Evolutionary conservation across 2,113 vertebrate species (phyloP), one percentile per base, ranked within the genome.

Genomic region (Chitala chitala): DNA sequence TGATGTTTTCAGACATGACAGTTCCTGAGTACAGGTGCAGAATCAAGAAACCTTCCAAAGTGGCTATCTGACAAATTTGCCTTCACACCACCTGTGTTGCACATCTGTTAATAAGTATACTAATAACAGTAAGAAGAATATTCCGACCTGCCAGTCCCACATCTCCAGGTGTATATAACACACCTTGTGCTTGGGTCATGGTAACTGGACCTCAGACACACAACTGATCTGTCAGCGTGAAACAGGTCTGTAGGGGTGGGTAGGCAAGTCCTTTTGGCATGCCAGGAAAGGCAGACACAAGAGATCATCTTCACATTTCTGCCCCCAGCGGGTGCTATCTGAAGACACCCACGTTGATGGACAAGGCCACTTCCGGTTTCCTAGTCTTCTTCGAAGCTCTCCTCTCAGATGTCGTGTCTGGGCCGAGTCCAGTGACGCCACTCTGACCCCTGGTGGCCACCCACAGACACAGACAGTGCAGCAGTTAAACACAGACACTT

Each of bases 291-390:
- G 51, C 10, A 9, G n/a, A n/a, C n/a, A n/a, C n/a, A n/a, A n/a
- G n/a, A n/a, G n/a, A 38, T 33, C 22, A 10, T 46, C 12, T 59
- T 7, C 40, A 66, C 42, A 5, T 68, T 42, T 38, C 17, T 17
- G 17, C 29, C n/a, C 22, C 1, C 13, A 3, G 29, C 29, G 17
- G 42, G 38, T 71, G 68, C 82, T 91, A 91, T 87, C 86, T 89
- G 81, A 92, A 92, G 4, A 81, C 79, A 20, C 89, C 87, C 4
- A 92, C 91, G 17, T 81, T 91, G 79, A 92, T 92, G 2, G 91
- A 92, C 63, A 92, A 85, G 31, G 86, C 84, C 80, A 90, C 85
- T 81, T 92, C 91, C 73, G 89, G 86, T 78, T 90, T 92, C 78
- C 89, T 87, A 72, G 73, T 73, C 78, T 88, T 91, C 69, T 70